These are phyloP conservation scores for Xyrichtys novacula DNA, from an alignment of 2,797 vertebrate species.

Conservation along the genomic window DNA sequence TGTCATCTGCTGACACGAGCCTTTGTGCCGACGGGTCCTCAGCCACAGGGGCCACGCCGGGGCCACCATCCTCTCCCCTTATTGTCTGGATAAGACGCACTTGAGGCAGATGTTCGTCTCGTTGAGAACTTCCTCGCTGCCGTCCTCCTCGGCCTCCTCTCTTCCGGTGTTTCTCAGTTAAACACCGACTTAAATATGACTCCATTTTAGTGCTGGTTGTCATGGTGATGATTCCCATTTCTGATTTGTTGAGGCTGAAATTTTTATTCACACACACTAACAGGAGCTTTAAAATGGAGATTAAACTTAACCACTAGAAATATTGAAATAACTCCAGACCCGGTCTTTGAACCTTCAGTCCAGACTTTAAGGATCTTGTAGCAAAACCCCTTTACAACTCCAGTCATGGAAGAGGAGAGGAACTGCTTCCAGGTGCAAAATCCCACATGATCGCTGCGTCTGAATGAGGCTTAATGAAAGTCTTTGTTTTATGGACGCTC, in stretches of 20 bases:
- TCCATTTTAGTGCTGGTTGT: too few relatives aligned
- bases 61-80: conserved; percentile 27
- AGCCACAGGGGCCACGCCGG: conserved; percentile 35
- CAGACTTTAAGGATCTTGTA: too few relatives aligned
- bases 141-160: neutral
- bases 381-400: too few relatives aligned
- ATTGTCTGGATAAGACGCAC: conserved; percentile 61
- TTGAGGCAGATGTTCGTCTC: conserved; percentile 70
- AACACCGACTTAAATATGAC: too few relatives aligned
- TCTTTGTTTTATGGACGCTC: neutral
- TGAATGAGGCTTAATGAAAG: neutral
- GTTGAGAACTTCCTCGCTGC: conserved; percentile 5
- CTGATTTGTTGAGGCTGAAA: too few relatives aligned
- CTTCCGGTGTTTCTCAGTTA: neutral
- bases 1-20: conserved; percentile 75
- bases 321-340: too few relatives aligned
- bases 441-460: neutral
- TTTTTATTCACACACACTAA: too few relatives aligned
- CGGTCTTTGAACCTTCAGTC: too few relatives aligned
- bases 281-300: too few relatives aligned
- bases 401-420: too few relatives aligned
- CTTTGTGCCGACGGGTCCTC: conserved; percentile 71
- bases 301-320: too few relatives aligned
- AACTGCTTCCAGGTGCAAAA: conserved; percentile 10
- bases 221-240: too few relatives aligned